A percentile compares a stretch with the other conserved stretches of the same genome.
phyloP scores from a whole-genome alignment of 2,113 vertebrate species.

The Eulemur macaco region DNA sequence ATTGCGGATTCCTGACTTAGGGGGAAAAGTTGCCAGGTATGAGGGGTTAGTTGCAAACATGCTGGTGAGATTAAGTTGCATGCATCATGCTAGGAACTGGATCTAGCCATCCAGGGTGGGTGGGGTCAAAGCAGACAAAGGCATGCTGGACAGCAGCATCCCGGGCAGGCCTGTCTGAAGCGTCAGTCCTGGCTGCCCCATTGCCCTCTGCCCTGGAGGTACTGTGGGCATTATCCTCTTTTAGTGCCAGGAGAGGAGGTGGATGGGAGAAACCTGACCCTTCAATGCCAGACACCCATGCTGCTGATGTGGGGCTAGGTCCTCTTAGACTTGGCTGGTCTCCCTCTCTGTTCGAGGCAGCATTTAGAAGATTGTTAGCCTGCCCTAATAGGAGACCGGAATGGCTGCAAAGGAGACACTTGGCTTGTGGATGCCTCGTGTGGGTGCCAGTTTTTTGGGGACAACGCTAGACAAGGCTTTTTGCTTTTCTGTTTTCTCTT shows the following conservation, averaged over 20 bases:
- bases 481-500: background rate
- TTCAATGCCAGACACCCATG: slow-evolving; percentile 50
- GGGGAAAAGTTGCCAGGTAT: no score
- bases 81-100: background rate
- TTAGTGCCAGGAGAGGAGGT: slow-evolving; percentile 43
- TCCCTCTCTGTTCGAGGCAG: slow-evolving; percentile 33
- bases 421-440: slow-evolving; percentile 56
- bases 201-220: background rate
- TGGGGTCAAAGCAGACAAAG: background rate
- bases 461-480: background rate
- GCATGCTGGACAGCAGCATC: background rate
- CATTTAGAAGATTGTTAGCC: slow-evolving; percentile 66
- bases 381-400: slow-evolving; percentile 49
- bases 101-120: background rate
- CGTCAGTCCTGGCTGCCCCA: background rate
- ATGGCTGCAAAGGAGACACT: slow-evolving; percentile 52
- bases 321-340: slow-evolving; percentile 61
- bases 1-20: background rate
- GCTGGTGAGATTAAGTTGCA: background rate
- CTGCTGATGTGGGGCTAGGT: slow-evolving; percentile 49
- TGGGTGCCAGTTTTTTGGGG: background rate
- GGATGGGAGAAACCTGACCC: slow-evolving; percentile 67
- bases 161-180: background rate
- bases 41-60: background rate
- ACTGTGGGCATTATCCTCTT: background rate